Evolutionary conservation across 1,140 invertebrate species (phyloP), one percentile per base, ranked within the genome.

Genomic region (Listronotus bonariensis): DNA sequence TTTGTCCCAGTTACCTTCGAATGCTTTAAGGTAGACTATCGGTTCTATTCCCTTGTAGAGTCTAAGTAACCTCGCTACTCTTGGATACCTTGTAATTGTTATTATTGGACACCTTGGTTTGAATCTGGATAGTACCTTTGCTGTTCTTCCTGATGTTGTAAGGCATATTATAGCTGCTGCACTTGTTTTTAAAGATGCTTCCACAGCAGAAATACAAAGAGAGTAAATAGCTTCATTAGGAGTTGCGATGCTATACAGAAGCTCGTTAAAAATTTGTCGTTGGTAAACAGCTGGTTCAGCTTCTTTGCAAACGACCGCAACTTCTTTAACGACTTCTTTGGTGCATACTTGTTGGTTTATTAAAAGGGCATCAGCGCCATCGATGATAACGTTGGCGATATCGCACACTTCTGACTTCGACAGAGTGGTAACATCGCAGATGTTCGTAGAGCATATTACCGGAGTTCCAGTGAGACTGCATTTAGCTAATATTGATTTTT

Each of bases 261-360:
- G 79, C 71, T 94, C 89, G 41, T 84, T 82, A 74, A 91, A 92
- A 32, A 90, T 76, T 72, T 90, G 87, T 64, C 83, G 84, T 64
- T 92, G 88, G 84, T 90, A 94, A 20, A 93, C 77, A 17, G 91
- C 92, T 12, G 88, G 84, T 79, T 96, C 93, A 0, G 93, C 92
- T 80, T 95, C 92, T 69, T 65, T 68, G 43, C 73, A 72, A 26
- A 74, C 60, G 7, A 49, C 38, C 17, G 48, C 17, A 5, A 71
- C 38, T 32, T 59, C 40, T 20, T 32, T 66, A 0, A 69, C 49
- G 10, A 46, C 61, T 51, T 68, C 66, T 38, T 61, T 69, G 8
- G 43, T 67, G 17, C 49, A 62, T 20, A 52, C 42, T 15, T 68
- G 41, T 32, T 59, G 49, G 2, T 85, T 84, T 53, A 91, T 78